Base-by-base conservation (phyloP, 2,113 vertebrate genomes). In the Pygathrix nemaeus region DNA sequence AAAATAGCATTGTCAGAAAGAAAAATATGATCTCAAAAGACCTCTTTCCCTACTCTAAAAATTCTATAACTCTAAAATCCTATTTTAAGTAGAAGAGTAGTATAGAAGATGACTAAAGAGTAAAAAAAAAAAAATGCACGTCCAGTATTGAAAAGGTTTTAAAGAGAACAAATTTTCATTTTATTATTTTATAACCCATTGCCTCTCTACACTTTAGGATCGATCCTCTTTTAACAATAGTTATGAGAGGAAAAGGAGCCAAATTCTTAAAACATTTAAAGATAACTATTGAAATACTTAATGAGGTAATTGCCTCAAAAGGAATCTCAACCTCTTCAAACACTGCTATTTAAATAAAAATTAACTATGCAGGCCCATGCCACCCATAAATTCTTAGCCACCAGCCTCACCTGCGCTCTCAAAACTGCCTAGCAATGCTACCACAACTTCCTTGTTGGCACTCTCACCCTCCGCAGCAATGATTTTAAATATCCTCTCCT, bases 41-140 rank as follows among this genome's bases (percentile, higher is more conserved):
- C 23, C 45, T 75, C 57, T 88, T 86, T 92, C 35, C 76, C 38
- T 78, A 68, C 59, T 95, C 7, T 82, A 79, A 91, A 90, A 83
- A 59, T 88, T n/a, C 81, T 17, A 17, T 66, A 68, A 87, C 8
- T 9, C 52, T 93, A 95, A 91, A 96, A 88, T 93, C 35, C 78
- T 66, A 88, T 70, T 73, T 93, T 88, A 96, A 87, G 25, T 76
- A 88, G 32, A 55, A 72, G 32, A 80, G 59, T 57, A 18, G 76
- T 30, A 87, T 5, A n/a, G n/a, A 78, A 88, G 82, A 81, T 30
- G 57, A 89, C 35, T 88, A 81, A 89, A 79, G 59, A 90, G 32
- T 90, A 21, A 73, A 88, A 96, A 75, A 35, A 87, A 21, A 95
- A 88, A 96, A 75, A 35, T 52, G 50, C 35, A 86, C 66, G 23